A percentile compares a stretch with the other conserved stretches of the same genome.
phyloP scores from a whole-genome alignment of 1,140 invertebrate species.

The Camponotus vicinus region DNA sequence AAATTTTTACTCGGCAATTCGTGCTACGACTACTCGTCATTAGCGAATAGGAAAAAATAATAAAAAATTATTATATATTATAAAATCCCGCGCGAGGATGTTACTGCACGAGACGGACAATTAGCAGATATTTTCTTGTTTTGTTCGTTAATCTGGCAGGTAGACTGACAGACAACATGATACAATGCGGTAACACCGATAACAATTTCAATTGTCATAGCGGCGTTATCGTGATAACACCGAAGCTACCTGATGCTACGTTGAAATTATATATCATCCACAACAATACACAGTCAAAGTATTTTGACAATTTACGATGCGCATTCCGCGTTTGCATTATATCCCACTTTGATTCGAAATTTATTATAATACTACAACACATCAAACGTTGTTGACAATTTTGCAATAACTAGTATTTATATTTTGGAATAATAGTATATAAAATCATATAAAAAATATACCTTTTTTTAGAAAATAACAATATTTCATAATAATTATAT shows the following conservation, averaged over 20 bases:
- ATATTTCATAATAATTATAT: not conserved
- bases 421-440: not conserved
- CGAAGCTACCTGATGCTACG: conserved; percentile 46
- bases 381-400: not conserved
- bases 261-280: conserved; percentile 43
- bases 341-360: not conserved
- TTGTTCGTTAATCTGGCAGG: conserved; percentile 35
- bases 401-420: not conserved
- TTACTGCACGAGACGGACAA: not conserved
- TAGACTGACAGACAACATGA: conserved; percentile 27
- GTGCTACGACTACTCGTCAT: not conserved
- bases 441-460: not conserved
- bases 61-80: not conserved
- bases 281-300: conserved; percentile 11
- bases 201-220: conserved; percentile 53
- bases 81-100: not conserved
- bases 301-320: conserved; percentile 28
- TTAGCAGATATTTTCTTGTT: conserved; percentile 10
- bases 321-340: conserved; percentile 16
- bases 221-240: conserved; percentile 31
- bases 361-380: not conserved
- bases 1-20: not conserved
- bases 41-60: not conserved
- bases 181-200: conserved; percentile 31
- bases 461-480: not conserved